Evolutionary conservation across 2,797 vertebrate genomes (phyloP).

Genomic region (Dryobates pubescens): DNA sequence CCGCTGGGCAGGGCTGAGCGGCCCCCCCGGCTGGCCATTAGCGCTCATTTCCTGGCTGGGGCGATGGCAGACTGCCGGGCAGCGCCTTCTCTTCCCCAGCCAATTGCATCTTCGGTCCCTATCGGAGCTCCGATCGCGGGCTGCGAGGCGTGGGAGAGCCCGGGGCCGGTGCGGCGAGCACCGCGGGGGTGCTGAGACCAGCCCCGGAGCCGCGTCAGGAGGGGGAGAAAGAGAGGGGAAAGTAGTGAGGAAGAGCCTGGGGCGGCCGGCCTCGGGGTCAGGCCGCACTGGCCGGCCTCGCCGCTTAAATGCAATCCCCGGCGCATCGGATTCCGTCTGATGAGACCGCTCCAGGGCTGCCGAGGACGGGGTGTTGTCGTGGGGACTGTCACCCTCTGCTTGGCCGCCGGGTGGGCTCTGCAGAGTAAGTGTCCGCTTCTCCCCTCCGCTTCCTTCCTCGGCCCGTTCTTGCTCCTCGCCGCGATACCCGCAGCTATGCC

Average conservation of each 20-base stretch:
- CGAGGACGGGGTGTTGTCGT: conserved; percentile 68
- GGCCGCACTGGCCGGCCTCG: background rate
- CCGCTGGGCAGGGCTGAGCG: background rate
- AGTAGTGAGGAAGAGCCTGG: background rate
- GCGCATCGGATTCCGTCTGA: conserved; percentile 61
- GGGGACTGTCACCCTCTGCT: conserved; percentile 75
- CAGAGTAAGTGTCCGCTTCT: conserved; percentile 79
- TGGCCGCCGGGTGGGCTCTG: conserved; percentile 72
- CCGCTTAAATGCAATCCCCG: background rate
- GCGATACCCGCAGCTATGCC: background rate
- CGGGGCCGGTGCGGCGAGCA: background rate
- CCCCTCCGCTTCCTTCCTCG: background rate
- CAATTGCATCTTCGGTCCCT: conserved; percentile 27
- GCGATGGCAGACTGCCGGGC: background rate
- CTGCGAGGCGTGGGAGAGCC: conserved; percentile 7
- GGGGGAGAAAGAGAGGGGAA: background rate
- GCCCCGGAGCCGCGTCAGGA: background rate
- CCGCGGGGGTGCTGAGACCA: background rate
- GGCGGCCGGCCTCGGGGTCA: conserved; percentile 4
- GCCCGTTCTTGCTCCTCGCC: background rate
- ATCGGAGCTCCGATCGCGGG: background rate
- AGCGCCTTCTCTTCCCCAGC: background rate
- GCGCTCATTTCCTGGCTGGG: background rate
- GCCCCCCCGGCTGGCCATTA: background rate
- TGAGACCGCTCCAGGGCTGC: conserved; percentile 77